phyloP scores from a whole-genome alignment of 2,113 vertebrate species.

The Paratilapia polleni region DNA sequence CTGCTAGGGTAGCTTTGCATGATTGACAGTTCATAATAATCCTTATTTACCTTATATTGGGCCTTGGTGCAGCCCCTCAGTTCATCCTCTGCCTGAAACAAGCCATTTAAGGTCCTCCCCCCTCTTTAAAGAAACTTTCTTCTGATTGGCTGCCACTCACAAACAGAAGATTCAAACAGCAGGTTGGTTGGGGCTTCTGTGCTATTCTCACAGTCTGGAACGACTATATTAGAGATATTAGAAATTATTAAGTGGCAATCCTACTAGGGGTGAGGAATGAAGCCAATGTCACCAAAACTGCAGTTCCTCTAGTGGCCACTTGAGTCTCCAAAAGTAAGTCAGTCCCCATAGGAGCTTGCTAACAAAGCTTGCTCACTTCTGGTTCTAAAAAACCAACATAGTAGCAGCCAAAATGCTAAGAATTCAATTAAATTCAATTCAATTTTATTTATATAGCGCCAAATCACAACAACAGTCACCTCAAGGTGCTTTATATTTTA shows the following conservation, averaged over 20 bases:
- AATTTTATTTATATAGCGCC: no score
- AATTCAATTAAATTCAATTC: no score
- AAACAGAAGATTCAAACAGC: neutral
- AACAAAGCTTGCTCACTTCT: no score
- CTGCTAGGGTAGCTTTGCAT: neutral
- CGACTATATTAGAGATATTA: neutral
- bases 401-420: neutral
- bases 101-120: no score
- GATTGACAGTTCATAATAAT: neutral
- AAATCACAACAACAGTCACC: no score
- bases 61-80: rapidly evolving
- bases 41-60: neutral
- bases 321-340: no score
- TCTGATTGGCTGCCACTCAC: neutral
- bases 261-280: neutral
- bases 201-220: neutral
- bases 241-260: neutral
- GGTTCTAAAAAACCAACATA: no score
- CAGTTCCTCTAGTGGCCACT: neutral
- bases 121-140: neutral
- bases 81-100: neutral
- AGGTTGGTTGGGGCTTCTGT: neutral
- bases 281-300: neutral
- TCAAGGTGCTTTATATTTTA: no score
- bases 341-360: no score